Evolutionary conservation across 1,140 invertebrate species (phyloP), one percentile per base, ranked within the genome.

Genomic region (Harpegnathos saltator): DNA sequence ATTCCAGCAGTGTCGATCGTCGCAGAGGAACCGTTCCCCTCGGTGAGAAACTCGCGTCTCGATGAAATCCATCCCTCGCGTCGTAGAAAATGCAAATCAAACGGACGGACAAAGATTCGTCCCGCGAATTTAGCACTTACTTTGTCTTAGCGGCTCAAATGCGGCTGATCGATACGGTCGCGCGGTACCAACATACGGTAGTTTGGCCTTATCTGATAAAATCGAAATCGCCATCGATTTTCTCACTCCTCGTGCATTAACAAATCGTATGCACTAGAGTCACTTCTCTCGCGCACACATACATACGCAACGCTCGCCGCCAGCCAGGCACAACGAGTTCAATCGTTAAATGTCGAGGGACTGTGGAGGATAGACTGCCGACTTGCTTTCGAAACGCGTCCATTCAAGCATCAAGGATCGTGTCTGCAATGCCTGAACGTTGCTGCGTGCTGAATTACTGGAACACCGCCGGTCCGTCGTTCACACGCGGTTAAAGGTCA

Each of bases 321-420:
- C 29, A 56, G 65, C n/a, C 17, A 52, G 52, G 5, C 12, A 56
- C 29, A 17, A 0, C 4, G 33, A 38, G 29, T 44, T 68, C 61
- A 56, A 65, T 50, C 14, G 38, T 78, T 78, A 78, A 78, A 78
- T 69, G 63, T 78, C 63, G 50, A 68, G 63, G 69, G 63, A 68
- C 15, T 44, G 17, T 5, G 22, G 26, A 69, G 58, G 24, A 68
- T n/a, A 24, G 26, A 54, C 7, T 11, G 17, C n/a, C 38, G 17
- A 14, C 3, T 77, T 22, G 29, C 29, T 78, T 78, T 56, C 63
- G 24, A 69, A 78, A 58, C 63, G 26, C 15, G 17, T 78, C 22
- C 17, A 69, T 69, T 56, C 52, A 26, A 78, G 17, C 7, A n/a
- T n/a, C n/a, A n/a, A 29, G 19, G 63, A 69, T 78, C 29, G 17